Percentiles rank a stretch among this genome's conserved stretches.
These are phyloP conservation scores for Spilogale gracilis DNA, from an alignment of 2,113 vertebrate genomes.

Conservation along the genomic window DNA sequence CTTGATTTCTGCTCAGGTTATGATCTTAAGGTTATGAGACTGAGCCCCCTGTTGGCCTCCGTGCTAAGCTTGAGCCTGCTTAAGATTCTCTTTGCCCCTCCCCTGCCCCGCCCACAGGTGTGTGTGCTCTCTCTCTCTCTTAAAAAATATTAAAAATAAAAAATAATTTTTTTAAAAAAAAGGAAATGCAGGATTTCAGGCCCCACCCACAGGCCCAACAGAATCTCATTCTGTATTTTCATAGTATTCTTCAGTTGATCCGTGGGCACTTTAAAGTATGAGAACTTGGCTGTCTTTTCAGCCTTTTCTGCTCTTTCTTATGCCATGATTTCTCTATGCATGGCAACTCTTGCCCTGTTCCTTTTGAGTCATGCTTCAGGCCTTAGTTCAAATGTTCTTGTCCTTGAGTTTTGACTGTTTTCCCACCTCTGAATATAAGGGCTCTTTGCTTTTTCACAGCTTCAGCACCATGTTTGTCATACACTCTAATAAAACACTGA, in stretches of 20 bases:
- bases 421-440: neutral
- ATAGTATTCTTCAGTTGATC: neutral
- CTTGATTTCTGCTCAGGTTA: neutral
- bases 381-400: slow-evolving; percentile 34
- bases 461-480: slow-evolving; percentile 27
- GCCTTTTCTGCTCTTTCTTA: neutral
- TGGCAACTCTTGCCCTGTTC: neutral
- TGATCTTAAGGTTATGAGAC: neutral
- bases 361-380: slow-evolving; percentile 18
- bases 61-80: neutral
- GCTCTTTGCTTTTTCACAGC: neutral
- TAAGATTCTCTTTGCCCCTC: neutral
- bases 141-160: neutral
- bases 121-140: neutral
- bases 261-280: neutral
- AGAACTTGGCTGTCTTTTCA: neutral
- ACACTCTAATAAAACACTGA: slow-evolving; percentile 12
- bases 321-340: neutral
- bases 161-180: neutral
- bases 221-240: neutral
- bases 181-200: neutral
- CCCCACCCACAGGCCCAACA: neutral
- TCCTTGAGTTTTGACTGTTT: neutral
- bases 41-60: neutral
- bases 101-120: neutral